Base-by-base conservation (phyloP, 2,113 vertebrate genomes). In the Neogobius melanostomus region DNA sequence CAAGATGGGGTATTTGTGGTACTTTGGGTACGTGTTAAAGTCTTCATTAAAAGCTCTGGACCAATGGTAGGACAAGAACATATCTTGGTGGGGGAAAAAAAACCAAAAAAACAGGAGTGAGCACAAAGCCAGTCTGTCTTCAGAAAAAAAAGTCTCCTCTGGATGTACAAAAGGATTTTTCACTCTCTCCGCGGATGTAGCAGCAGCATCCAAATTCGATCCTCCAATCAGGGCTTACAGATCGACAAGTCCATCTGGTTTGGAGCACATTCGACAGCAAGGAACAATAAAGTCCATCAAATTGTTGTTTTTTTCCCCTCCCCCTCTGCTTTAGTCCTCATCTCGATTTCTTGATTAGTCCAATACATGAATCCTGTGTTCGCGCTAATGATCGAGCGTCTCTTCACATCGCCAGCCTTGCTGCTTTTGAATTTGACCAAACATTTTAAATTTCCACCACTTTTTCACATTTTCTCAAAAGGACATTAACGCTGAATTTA, bases 151-250 rank as follows among this genome's bases (percentile, higher is more conserved):
- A 52, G 21, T 21, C 8, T 16, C 56, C 74, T 66, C 1, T 0
- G 51, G 8, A 49, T 52, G 50, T 56, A 16, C 17, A 65, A 61
- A 57, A 43, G 48, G 47, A 65, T 66, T 75, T 54, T 50, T n/a
- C 57, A 68, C 63, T 66, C 62, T 70, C 63, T 64, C 81, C 65
- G 71, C 11, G n/a, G 68, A 68, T 28, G 2, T 76, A 82, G 83
- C 81, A 89, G 85, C 82, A 89, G 85, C 81, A 68, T 68, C 80
- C 69, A 57, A 74, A 76, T 83, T 76, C 83, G 68, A 49, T 70
- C 74, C 64, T 77, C 69, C 77, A 76, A 63, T 74, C 73, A 68
- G 76, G 68, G 79, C 74, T 74, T 74, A 43, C 57, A 69, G 48
- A 77, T 61, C n/a, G 44, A 47, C 43, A 53, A 68, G 72, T 88